Conservation (phyloP, 2,113 vertebrate genomes). For the Oenanthe oenanthe region DNA sequence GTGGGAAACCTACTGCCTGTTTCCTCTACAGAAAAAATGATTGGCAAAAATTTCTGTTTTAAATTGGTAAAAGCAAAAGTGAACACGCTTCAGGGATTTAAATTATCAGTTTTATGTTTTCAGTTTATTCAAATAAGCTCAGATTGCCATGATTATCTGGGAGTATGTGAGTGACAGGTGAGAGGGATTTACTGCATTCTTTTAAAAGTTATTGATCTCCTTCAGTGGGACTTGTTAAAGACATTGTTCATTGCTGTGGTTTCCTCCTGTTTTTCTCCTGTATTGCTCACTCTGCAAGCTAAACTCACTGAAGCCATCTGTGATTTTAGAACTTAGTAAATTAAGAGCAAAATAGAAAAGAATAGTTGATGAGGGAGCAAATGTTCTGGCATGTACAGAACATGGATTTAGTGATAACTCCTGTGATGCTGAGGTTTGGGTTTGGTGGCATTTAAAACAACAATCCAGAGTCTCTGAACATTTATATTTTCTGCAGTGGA, state of each 20-base stretch:
- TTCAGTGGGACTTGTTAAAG: neutral
- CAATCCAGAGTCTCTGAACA: neutral
- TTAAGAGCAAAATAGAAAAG: neutral
- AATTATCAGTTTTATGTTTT: neutral
- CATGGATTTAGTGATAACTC: constrained; percentile 41
- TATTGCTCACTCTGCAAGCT: neutral
- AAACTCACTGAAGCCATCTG: neutral
- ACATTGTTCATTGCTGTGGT: neutral
- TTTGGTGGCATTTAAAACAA: constrained; percentile 72
- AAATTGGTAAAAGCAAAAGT: neutral
- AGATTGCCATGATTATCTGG: neutral
- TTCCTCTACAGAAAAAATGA: neutral
- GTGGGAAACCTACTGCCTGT: neutral
- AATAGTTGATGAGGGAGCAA: constrained; percentile 10
- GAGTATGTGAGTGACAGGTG: neutral
- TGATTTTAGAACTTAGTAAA: neutral
- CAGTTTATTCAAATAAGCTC: constrained; percentile 3
- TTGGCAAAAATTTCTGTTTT: neutral
- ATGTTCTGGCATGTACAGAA: neutral
- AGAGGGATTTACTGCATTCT: neutral
- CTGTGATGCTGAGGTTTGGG: constrained; percentile 31
- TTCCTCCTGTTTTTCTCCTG: constrained; percentile 7
- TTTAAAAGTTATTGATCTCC: neutral
- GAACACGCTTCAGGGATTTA: neutral
- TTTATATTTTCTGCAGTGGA: constrained; percentile 28